Evolutionary conservation across 2,888 invertebrate genomes (phyloP).

Genomic region (Drosophila borborema): DNA sequence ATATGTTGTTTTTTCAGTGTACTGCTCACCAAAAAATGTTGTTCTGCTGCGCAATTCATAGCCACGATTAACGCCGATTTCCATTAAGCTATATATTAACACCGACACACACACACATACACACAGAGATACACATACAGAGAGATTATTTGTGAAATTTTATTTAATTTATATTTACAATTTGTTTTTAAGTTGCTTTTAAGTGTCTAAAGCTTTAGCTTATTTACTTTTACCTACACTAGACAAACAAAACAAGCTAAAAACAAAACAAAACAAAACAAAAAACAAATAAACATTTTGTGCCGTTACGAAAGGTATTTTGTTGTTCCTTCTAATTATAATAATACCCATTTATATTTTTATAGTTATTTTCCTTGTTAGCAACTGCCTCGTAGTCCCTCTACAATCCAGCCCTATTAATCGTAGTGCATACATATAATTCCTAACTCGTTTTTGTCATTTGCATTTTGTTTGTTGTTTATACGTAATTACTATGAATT

Average conservation of each 20-base stretch:
- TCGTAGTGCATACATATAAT: slow-evolving; percentile 23
- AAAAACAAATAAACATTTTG: slow-evolving; percentile 30
- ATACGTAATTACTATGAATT: slow-evolving; percentile 5
- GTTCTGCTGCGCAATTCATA: slow-evolving; percentile 74
- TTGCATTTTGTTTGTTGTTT: not conserved
- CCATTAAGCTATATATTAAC: slow-evolving; percentile 68
- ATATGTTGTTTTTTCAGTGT: slow-evolving; percentile 80
- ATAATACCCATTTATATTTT: slow-evolving; percentile 8
- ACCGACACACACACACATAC: slow-evolving; percentile 38
- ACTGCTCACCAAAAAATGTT: slow-evolving; percentile 74
- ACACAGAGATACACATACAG: slow-evolving; percentile 26
- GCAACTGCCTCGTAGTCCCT: slow-evolving; percentile 2
- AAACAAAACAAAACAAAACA: not conserved
- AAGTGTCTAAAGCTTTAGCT: slow-evolving; percentile 58
- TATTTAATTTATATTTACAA: slow-evolving; percentile 17
- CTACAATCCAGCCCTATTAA: not conserved
- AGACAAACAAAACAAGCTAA: slow-evolving; percentile 45
- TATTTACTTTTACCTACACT: slow-evolving; percentile 34
- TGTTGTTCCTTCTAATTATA: slow-evolving; percentile 39
- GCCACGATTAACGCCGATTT: slow-evolving; percentile 78
- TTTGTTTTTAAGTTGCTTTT: slow-evolving; percentile 52
- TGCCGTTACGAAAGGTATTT: slow-evolving; percentile 58
- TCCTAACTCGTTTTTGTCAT: not conserved
- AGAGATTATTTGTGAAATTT: slow-evolving; percentile 5
- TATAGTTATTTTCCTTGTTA: slow-evolving; percentile 5